These are phyloP conservation scores for Halictus ligatus DNA, from an alignment of 2,888 invertebrate genomes.

Conservation along the genomic window DNA sequence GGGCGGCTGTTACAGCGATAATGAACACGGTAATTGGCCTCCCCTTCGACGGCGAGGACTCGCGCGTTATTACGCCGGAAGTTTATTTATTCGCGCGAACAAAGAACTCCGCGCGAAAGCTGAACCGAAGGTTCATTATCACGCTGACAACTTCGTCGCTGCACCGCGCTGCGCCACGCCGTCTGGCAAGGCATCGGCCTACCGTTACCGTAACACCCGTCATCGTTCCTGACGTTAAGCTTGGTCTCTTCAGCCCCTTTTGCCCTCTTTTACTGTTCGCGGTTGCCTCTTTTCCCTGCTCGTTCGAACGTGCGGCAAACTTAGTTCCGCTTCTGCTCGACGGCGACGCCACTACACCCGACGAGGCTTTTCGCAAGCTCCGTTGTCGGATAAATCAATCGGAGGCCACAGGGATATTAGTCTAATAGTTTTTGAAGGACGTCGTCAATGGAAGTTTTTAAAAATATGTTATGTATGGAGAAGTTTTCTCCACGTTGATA, in stretches of 20 bases:
- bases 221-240: conserved; percentile 36
- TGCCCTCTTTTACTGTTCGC: neutral
- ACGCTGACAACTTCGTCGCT: neutral
- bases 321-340: neutral
- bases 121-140: conserved; percentile 37
- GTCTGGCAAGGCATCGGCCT: neutral
- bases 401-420: neutral
- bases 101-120: conserved; percentile 21
- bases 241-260: neutral
- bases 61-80: conserved; percentile 18
- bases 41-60: neutral
- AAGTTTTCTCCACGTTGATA: too few species aligned
- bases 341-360: conserved; percentile 30
- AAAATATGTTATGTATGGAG: too few species aligned
- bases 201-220: conserved; percentile 19
- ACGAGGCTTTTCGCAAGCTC: neutral
- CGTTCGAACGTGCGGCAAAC: neutral
- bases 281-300: too few species aligned
- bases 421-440: neutral
- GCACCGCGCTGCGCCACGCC: too few species aligned
- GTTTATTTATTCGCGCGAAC: conserved; percentile 36
- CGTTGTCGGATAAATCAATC: neutral
- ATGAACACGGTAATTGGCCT: conserved; percentile 56
- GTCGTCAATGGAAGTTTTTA: neutral
- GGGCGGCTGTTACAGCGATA: conserved; percentile 38